Evolutionary conservation across 1,140 invertebrate genomes (phyloP), one percentile per base, ranked within the genome.

Genomic region (Hetaerina americana): DNA sequence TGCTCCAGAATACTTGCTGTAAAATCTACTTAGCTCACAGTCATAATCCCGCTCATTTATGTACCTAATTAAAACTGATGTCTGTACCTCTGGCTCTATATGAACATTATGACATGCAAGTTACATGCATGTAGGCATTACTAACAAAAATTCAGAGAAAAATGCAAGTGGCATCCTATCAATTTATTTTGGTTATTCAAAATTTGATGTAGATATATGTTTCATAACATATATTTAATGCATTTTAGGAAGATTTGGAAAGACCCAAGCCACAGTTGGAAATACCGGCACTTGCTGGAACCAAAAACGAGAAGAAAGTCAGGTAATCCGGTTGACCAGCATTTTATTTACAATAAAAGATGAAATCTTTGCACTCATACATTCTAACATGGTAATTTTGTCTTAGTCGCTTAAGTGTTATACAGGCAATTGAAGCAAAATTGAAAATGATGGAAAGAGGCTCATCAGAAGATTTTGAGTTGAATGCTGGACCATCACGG

Each of bases 381-480:
- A 5, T 57, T 57, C 3, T 18, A 18, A 1, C 15, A 1, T 10
- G 22, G 22, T 57, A 5, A 57, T 57, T 75, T 74, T 70, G 68
- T 71, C 79, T 80, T 28, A 92, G 91, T 79, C 87, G 89, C 75
- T 85, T 88, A 77, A 89, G 87, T 27, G 90, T 92, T 73, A 94
- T 95, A 75, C 88, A 92, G 77, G 92, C 92, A 1, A 94, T 95
- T 73, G 92, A 95, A 80, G 90, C 91, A 0, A 94, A 95, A 80
- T 80, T 95, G 1, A 93, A 92, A 76, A 81, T 89, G 76, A 90
- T 94, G 86, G 87, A 91, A 74, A 84, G 84, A 26, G 86, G 24
- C 12, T 66, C 72, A 31, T 28, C 70, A 24, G 49, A 73, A 22
- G 72, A 74, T 26, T 74, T 74, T 71, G 72, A 74, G 57, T 66